Conservation (phyloP, 2,113 vertebrate genomes). For the Silurus asotus region DNA sequence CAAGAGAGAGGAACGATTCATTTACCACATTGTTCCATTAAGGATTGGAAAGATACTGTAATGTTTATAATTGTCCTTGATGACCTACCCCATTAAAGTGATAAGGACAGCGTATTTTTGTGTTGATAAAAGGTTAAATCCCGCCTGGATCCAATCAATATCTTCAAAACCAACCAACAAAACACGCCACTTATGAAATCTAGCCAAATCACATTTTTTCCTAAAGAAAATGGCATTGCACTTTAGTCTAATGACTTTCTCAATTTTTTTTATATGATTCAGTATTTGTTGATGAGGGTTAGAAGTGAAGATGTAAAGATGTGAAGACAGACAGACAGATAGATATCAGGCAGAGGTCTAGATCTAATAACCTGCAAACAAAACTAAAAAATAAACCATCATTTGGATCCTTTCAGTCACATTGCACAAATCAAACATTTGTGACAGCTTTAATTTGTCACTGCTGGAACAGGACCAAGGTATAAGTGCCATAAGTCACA, state of each 20-base stretch:
- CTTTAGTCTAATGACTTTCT: background rate
- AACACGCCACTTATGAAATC: background rate
- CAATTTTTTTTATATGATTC: background rate
- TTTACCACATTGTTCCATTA: conserved; percentile 23
- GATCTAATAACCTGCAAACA: background rate
- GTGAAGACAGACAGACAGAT: too few species aligned
- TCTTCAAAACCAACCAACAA: background rate
- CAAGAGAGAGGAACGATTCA: conserved; percentile 24
- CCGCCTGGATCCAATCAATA: too few species aligned
- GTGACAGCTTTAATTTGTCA: too few species aligned
- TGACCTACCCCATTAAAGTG: conserved; percentile 2
- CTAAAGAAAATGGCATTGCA: background rate
- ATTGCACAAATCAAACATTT: too few species aligned
- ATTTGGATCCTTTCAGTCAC: too few species aligned
- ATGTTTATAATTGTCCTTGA: conserved; percentile 9
- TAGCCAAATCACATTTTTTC: background rate
- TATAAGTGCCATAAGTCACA: too few species aligned
- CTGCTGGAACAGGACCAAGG: too few species aligned
- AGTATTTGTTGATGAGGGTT: background rate
- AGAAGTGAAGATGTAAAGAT: background rate
- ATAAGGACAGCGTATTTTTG: background rate
- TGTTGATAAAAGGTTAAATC: background rate
- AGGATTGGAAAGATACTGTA: conserved; percentile 14
- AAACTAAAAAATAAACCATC: too few species aligned
- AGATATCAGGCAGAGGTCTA: background rate